Base-by-base conservation (phyloP, 2,888 invertebrate genomes). In the Sminthurinus aureus region DNA sequence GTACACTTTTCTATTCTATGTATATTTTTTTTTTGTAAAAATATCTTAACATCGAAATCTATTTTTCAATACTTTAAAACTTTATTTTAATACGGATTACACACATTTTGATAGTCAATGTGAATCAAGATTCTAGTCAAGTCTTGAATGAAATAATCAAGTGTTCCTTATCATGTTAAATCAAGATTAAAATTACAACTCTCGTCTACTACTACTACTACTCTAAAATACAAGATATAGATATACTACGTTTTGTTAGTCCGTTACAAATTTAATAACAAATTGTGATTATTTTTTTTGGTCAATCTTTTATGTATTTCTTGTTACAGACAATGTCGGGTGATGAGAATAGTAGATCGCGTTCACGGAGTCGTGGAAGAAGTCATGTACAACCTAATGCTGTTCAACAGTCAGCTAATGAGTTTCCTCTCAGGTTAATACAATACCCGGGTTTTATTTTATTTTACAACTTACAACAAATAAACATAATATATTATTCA, bases 341-440 rank as follows among this genome's bases (percentile, higher is more conserved):
- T 73, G 83, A 83, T 75, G 83, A 83, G 69, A 83, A 71, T 79
- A 84, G 84, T 71, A 58, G 58, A 58, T 71, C 71, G 26, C 0
- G 71, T 26, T 22, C 15, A 9, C 78, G 83, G 20, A 85, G 84
- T 81, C 82, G 84, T 18, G 85, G 85, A 22, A 79, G 85, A 51
- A 85, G 76, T 77, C 71, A 78, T 52, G 24, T 71, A 13, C 69
- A 20, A n/a, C 66, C 84, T 13, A 82, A 83, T 77, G 77, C 79
- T 66, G 81, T 74, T 26, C 78, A 78, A 38, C 83, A 67, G 66
- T 67, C 67, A 6, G 77, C 77, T n/a, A 85, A 84, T 69, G 85
- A 85, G 69, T 83, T 85, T 69, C 85, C 85, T n/a, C 77, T 85
- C 26, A 85, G 85, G 85, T 85, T 11, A 77, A 64, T 71, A 24